Conservation (phyloP, 2,888 invertebrate species). For the Therioaphis trifolii region DNA sequence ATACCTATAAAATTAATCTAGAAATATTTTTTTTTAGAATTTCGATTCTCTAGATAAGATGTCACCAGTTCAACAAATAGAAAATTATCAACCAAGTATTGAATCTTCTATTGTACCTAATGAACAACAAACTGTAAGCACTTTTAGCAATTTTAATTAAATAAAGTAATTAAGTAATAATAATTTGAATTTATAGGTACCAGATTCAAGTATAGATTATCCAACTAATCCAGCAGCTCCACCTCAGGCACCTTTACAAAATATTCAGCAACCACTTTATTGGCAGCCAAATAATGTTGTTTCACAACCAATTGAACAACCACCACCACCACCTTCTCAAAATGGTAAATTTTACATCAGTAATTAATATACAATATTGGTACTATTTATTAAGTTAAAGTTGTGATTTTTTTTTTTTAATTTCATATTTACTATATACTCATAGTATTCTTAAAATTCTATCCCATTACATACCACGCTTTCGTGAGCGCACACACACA, state of each 20-base stretch:
- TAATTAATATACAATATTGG: not conserved
- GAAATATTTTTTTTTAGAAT: constrained; percentile 28
- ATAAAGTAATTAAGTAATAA: not conserved
- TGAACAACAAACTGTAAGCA: constrained; percentile 53
- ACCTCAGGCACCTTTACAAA: constrained; percentile 40
- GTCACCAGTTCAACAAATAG: constrained; percentile 30
- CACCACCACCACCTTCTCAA: constrained; percentile 21
- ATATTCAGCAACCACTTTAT: constrained; percentile 45
- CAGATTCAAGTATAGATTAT: constrained; percentile 47
- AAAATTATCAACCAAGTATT: constrained; percentile 39
- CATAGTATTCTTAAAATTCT: constrained; percentile 40
- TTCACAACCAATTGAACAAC: constrained; percentile 37
- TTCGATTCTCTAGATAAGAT: not conserved
- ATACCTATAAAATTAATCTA: not conserved
- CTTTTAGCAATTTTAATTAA: constrained; percentile 14
- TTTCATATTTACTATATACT: not conserved
- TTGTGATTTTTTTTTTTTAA: constrained; percentile 31
- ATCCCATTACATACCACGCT: not conserved
- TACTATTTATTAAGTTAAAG: constrained; percentile 9
- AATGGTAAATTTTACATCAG: constrained; percentile 54
- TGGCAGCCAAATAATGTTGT: constrained; percentile 49
- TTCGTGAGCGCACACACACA: too few species aligned
- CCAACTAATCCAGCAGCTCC: constrained; percentile 19
- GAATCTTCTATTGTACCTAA: constrained; percentile 23
- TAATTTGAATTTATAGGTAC: constrained; percentile 36